Evolutionary conservation across 2,888 invertebrate genomes (phyloP).

Genomic region (Eulithis prunata): DNA sequence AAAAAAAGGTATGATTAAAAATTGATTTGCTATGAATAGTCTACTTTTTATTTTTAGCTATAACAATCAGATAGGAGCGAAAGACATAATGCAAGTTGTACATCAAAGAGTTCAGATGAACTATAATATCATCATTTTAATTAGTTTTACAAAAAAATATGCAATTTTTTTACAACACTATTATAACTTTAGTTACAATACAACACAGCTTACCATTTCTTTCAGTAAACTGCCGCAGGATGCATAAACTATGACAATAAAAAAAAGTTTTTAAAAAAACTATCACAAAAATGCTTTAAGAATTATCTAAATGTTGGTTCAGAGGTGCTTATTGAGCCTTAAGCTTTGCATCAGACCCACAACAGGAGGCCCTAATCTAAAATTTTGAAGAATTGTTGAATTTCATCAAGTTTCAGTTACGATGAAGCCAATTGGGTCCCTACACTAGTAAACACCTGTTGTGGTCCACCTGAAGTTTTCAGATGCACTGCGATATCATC

Average conservation of each 20-base stretch:
- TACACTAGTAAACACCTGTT: constrained; percentile 56
- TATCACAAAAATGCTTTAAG: not conserved
- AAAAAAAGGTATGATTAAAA: no score
- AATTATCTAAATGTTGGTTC: constrained; percentile 43
- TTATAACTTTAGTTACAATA: not conserved
- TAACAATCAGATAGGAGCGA: constrained; percentile 82
- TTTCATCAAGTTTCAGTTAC: constrained; percentile 26
- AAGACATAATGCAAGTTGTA: constrained; percentile 64
- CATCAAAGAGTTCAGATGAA: constrained; percentile 69
- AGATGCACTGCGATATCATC: constrained; percentile 82
- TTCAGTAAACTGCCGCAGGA: not conserved
- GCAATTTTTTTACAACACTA: no score
- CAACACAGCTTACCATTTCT: not conserved
- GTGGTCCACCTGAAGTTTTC: constrained; percentile 72
- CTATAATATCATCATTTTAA: constrained; percentile 61
- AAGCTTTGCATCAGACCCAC: constrained; percentile 70
- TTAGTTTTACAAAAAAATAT: no score
- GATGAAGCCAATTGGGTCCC: constrained; percentile 47
- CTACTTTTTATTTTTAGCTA: no score
- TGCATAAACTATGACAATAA: constrained; percentile 26
- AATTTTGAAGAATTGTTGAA: constrained; percentile 51
- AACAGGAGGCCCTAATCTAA: constrained; percentile 69
- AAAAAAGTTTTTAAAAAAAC: constrained; percentile 10
- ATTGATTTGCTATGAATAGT: no score
- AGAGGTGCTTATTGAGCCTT: constrained; percentile 59